Base-by-base conservation (phyloP, 2,888 invertebrate species). In the Hyppa rectilinea region DNA sequence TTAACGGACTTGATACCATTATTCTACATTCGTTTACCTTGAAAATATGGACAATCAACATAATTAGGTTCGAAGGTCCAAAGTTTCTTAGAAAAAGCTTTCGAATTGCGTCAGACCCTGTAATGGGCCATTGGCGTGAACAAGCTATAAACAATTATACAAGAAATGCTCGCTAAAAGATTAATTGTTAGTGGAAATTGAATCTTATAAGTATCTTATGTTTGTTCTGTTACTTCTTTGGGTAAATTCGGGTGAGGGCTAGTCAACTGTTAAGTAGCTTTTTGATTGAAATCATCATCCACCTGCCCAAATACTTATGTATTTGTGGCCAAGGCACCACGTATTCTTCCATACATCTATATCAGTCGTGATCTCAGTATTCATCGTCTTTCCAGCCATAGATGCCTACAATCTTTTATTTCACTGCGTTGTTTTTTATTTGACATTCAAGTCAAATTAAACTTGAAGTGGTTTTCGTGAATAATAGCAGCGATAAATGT, bases 61-160 rank as follows among this genome's bases (percentile, higher is more conserved):
- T 49, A 58, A 58, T 70, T 67, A 61, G n/a, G 47, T 59, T 55
- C 58, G 49, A 60, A 79, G 78, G 80, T 63, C 61, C 64, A 34
- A 65, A 59, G 50, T 66, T 71, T 78, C 73, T 66, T 60, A 55
- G 72, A 63, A 81, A 69, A 71, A 47, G 68, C 56, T 58, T 81
- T 77, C 66, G 6, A 36, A 64, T 56, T 52, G 47, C 40, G 71
- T 78, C 61, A 55, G 43, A 23, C 53, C 60, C 47, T 76, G 20
- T 65, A 59, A 62, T 59, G 26, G 61, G 43, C 53, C 26, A 64
- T 62, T 45, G 29, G 47, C 9, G 56, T 56, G 17, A 58, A 47
- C 59, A 36, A 10, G 31, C 65, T 36, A 29, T 29, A 47, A 4
- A 12, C 34, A 45, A n/a, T 36, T 58, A 12, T 26, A 47, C 9